A percentile compares a stretch with the other conserved stretches of the same genome.
These are phyloP conservation scores for Saccopteryx leptura DNA, from an alignment of 2,113 vertebrate species.

Conservation along the genomic window DNA sequence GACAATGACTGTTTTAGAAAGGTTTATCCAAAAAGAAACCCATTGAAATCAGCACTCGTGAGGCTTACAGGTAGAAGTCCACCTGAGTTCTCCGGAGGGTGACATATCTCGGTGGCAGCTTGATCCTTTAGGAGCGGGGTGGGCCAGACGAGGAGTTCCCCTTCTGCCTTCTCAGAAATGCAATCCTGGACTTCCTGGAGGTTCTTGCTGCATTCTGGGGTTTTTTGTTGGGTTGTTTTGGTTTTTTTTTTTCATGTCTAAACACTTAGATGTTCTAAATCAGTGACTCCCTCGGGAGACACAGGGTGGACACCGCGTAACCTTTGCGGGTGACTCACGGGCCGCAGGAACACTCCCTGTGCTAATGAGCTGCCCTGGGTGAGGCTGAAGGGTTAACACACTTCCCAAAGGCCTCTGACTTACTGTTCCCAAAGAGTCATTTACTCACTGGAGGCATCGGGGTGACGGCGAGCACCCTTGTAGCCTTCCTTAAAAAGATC, in stretches of 20 bases:
- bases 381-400: background rate
- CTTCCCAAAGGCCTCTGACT: background rate
- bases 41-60: background rate
- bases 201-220: constrained; percentile 35
- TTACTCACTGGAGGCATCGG: background rate
- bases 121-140: background rate
- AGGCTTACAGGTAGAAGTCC: background rate
- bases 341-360: constrained; percentile 24
- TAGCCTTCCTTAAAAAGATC: constrained; percentile 9
- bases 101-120: background rate
- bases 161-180: background rate
- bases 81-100: background rate
- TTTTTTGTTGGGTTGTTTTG: background rate
- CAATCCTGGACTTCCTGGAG: constrained; percentile 35
- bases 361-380: background rate
- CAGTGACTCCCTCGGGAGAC: background rate
- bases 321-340: constrained; percentile 26
- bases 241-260: background rate
- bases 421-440: background rate
- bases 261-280: background rate
- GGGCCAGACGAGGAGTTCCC: background rate
- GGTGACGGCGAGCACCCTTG: background rate
- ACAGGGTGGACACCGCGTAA: accelerated
- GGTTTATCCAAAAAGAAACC: background rate
- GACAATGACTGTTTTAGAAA: background rate